Evolutionary conservation across 2,113 vertebrate species (phyloP), one percentile per base, ranked within the genome.

Genomic region (Catharus fuscescens): DNA sequence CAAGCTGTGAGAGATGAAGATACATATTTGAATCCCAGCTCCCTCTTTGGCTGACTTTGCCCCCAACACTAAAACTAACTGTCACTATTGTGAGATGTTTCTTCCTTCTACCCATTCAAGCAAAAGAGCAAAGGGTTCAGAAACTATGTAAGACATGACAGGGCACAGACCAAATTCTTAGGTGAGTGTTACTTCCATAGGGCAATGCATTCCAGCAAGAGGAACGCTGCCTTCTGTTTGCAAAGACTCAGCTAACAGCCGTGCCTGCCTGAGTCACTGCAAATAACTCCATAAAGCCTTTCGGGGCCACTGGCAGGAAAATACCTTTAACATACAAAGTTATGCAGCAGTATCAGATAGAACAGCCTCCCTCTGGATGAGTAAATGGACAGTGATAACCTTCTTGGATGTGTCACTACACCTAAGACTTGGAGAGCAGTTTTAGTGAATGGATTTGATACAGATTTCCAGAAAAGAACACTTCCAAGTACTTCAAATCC

Each of bases 131-230:
- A 85, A 71, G 48, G 16, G 24, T 72, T 94, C 79, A 90, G 82
- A 94, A 94, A 90, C 53, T 72, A 90, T 52, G 36, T 21, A 20
- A 77, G 53, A 90, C 94, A 61, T 69, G 88, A 93, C 2, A 8
- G 76, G 71, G n/a, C 91, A 95, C 48, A 80, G 79, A 69, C 40
- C 54, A 65, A 88, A 92, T 72, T 92, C 94, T 79, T 52, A n/a
- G 26, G n/a, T 17, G 32, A 74, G 34, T 29, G 61, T 61, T 74
- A 48, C 53, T 79, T 90, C 79, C 79, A 90, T 0, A 50, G 52
- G 40, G 56, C 15, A 29, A 5, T 11, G 23, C 85, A 93, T 88
- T 94, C 90, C 90, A 85, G 50, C 54, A 81, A 20, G 18, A 76
- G 74, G 80, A 87, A 56, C 29, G 36, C 24, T 44, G 25, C 26